phyloP scores from a whole-genome alignment of 2,113 vertebrate genomes.

The Chelonoidis abingdonii region DNA sequence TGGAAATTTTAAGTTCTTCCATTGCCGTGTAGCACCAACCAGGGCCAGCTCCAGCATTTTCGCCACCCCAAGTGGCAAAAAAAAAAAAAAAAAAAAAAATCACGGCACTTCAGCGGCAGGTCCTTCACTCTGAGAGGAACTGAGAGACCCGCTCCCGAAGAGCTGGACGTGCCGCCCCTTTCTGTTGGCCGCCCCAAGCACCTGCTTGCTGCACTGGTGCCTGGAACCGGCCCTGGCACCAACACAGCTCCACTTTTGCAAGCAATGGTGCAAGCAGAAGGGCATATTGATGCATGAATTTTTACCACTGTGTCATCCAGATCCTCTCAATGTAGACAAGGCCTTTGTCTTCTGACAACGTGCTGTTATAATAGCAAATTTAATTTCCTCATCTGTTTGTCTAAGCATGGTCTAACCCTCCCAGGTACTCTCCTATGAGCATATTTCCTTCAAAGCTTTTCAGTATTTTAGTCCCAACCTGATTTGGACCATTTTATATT shows the following conservation, averaged over 20 bases:
- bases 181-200: no score
- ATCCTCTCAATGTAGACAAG: background rate
- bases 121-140: no score
- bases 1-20: background rate
- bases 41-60: no score
- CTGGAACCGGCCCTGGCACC: background rate
- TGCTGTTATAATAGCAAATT: background rate
- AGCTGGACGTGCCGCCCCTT: no score
- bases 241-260: background rate
- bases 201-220: no score
- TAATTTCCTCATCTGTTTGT: background rate
- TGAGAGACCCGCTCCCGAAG: no score
- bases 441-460: background rate
- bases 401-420: background rate
- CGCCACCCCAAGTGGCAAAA: no score
- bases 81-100: no score
- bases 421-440: background rate
- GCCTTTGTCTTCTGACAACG: background rate
- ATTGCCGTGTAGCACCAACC: background rate
- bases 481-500: background rate
- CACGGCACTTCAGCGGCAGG: no score
- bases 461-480: background rate
- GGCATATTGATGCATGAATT: background rate
- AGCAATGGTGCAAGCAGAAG: background rate
- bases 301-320: background rate